phyloP scores from a whole-genome alignment of 2,797 vertebrate species.

The Echeneis naucrates region DNA sequence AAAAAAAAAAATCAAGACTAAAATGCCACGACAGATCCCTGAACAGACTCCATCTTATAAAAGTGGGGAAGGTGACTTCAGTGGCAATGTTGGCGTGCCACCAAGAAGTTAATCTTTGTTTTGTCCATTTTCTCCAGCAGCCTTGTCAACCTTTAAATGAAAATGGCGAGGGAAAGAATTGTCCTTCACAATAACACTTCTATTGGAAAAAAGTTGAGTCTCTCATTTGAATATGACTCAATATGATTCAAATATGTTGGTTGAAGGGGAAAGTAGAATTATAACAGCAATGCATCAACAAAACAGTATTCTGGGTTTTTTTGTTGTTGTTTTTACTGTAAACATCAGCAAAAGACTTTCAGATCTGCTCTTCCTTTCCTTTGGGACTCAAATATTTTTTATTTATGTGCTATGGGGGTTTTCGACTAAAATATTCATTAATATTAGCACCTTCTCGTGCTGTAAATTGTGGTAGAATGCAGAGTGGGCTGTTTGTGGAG shows the following conservation, averaged over 20 bases:
- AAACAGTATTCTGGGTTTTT: neutral
- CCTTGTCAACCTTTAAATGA: neutral
- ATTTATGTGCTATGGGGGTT: conserved; percentile 9
- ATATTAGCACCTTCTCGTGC: neutral
- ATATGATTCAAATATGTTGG: neutral
- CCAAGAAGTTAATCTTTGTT: neutral
- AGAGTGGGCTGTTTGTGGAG: conserved; percentile 42
- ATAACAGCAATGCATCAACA: neutral
- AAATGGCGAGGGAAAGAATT: neutral
- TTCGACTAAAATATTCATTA: conserved; percentile 15
- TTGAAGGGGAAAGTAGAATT: conserved; percentile 6
- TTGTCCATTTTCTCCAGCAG: neutral
- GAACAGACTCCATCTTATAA: neutral
- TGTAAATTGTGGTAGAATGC: conserved; percentile 20
- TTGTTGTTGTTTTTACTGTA: neutral
- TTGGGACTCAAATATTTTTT: neutral
- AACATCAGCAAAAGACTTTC: neutral
- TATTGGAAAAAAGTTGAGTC: neutral
- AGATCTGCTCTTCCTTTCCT: conserved; percentile 8
- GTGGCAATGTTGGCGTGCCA: neutral
- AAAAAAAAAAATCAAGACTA: neutral
- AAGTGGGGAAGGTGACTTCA: neutral
- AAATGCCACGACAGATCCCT: neutral
- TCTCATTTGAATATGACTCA: neutral
- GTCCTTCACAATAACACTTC: neutral